A percentile compares a stretch with the other conserved stretches of the same genome.
These are phyloP conservation scores for Paedocypris micromegethes DNA, from an alignment of 2,797 vertebrate genomes.

Conservation along the genomic window DNA sequence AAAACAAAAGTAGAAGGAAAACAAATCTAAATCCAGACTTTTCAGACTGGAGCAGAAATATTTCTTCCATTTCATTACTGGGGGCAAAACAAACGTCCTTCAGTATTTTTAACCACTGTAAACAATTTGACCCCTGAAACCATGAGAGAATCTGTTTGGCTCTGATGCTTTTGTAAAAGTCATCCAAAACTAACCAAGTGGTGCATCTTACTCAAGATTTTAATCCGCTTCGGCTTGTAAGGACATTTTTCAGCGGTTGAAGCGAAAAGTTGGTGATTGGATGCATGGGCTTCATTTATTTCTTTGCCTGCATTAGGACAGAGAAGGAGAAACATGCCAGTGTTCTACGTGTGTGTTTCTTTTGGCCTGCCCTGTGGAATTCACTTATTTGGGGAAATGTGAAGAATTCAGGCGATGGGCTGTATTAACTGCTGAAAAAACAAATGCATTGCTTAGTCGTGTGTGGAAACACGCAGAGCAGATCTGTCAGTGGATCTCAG, in stretches of 20 bases:
- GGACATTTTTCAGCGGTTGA: background rate
- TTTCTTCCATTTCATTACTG: constrained; percentile 5
- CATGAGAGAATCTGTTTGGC: constrained; percentile 10
- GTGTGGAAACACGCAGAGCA: constrained; percentile 19
- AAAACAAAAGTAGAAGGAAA: background rate
- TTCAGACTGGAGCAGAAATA: background rate
- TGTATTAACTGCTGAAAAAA: constrained; percentile 57
- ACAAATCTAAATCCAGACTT: background rate
- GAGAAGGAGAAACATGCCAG: constrained; percentile 16
- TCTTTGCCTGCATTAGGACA: constrained; percentile 3
- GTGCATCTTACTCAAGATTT: background rate
- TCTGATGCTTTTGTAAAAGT: background rate
- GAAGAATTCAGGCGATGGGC: constrained; percentile 70
- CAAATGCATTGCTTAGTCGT: constrained; percentile 50
- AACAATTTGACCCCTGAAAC: constrained; percentile 17
- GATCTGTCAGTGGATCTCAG: constrained; percentile 4
- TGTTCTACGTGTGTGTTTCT: constrained; percentile 57
- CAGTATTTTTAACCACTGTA: constrained; percentile 1
- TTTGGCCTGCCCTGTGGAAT: constrained; percentile 65
- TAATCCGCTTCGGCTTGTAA: background rate
- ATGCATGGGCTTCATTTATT: constrained; percentile 22
- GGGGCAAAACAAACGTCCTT: background rate
- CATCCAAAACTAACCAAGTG: constrained; percentile 3
- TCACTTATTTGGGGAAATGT: constrained; percentile 74
- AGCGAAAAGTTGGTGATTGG: background rate